phyloP scores from a whole-genome alignment of 2,113 vertebrate genomes.

The Bufo gargarizans region DNA sequence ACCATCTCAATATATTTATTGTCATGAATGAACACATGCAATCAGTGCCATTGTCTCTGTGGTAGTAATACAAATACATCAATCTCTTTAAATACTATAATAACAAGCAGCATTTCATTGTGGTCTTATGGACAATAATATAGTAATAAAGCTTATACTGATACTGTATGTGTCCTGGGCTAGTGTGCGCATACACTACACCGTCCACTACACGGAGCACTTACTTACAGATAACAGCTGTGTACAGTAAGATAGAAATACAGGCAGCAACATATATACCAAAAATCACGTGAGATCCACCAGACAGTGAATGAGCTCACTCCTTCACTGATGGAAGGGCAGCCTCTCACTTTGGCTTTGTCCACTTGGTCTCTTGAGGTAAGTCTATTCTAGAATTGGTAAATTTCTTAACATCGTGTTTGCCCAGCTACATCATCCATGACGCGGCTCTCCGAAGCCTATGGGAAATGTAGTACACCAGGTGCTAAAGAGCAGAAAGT shows the following conservation, averaged over 20 bases:
- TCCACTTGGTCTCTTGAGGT: slow-evolving; percentile 25
- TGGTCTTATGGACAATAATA: slow-evolving; percentile 59
- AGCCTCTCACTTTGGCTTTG: slow-evolving; percentile 38
- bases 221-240: slow-evolving; percentile 68
- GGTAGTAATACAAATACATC: slow-evolving; percentile 57
- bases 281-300: slow-evolving; percentile 62
- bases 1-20: slow-evolving; percentile 71
- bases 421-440: neutral
- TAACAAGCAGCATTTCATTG: slow-evolving; percentile 64
- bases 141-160: slow-evolving; percentile 61
- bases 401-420: neutral
- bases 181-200: slow-evolving; percentile 57
- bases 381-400: neutral
- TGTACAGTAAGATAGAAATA: slow-evolving; percentile 65
- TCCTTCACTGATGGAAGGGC: neutral
- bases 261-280: slow-evolving; percentile 71
- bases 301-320: slow-evolving; percentile 48
- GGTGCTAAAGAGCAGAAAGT: neutral
- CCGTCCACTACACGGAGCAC: slow-evolving; percentile 65
- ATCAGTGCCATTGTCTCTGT: slow-evolving; percentile 71
- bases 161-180: slow-evolving; percentile 29
- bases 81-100: slow-evolving; percentile 63
- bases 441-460: neutral
- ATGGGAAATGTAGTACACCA: neutral
- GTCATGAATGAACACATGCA: slow-evolving; percentile 70